phyloP scores from a whole-genome alignment of 2,797 vertebrate species.

The Gobio occitaniae region DNA sequence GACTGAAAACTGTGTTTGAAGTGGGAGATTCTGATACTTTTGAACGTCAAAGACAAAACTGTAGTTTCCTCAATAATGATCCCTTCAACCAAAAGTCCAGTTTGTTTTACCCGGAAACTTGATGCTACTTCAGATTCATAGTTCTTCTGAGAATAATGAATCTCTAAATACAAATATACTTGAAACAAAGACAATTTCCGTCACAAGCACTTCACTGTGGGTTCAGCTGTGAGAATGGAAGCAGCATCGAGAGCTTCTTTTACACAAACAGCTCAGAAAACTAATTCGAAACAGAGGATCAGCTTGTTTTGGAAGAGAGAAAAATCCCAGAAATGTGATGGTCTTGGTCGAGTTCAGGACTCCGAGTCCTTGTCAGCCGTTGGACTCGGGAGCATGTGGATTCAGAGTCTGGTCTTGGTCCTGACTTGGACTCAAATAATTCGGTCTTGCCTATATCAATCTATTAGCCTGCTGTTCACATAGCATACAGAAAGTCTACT shows the following conservation, averaged over 20 bases:
- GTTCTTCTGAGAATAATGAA: neutral
- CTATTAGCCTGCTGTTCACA: neutral
- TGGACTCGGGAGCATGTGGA: neutral
- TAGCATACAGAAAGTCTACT: neutral
- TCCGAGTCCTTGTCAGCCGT: neutral
- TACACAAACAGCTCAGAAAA: slow-evolving; percentile 19
- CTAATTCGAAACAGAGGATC: slow-evolving; percentile 44
- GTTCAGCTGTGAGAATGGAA: slow-evolving; percentile 13
- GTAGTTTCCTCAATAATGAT: slow-evolving; percentile 51
- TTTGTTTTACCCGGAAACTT: slow-evolving; percentile 38
- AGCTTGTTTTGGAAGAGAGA: slow-evolving; percentile 40
- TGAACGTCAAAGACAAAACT: slow-evolving; percentile 25
- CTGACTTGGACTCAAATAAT: neutral
- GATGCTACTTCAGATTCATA: neutral
- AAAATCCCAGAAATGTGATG: neutral
- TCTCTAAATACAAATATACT: slow-evolving; percentile 13
- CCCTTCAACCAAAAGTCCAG: neutral
- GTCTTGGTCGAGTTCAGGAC: neutral
- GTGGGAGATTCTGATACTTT: slow-evolving; percentile 32
- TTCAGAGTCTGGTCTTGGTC: neutral
- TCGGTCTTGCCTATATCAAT: neutral
- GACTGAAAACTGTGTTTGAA: slow-evolving; percentile 27
- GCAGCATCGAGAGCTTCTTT: neutral
- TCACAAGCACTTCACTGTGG: slow-evolving; percentile 3
- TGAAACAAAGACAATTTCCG: neutral